Evolutionary conservation across 2,797 vertebrate genomes (phyloP), one percentile per base, ranked within the genome.

Genomic region (Chelon labrosus): DNA sequence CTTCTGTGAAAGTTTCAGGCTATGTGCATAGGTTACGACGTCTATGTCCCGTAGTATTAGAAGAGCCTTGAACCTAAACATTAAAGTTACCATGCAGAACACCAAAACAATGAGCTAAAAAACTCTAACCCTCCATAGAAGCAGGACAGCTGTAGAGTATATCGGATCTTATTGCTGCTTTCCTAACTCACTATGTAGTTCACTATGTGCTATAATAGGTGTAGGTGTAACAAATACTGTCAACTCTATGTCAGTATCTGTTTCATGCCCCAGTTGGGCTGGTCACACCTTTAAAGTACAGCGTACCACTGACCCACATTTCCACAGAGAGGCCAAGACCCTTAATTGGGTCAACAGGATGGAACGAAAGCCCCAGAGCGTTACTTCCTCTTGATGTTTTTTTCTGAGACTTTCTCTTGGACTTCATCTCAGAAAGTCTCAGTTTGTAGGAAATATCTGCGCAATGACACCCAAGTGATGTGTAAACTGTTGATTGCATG

Each of bases 281-380:
- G 41, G 22, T 62, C 0, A 0, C 52, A 71, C 12, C 2, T 82
- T 82, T 55, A 20, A 14, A 31, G 4, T 39, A 20, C 14, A 22
- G 3, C 37, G 38, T 12, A 19, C 49, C 1, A 4, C 41, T 85
- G 72, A 81, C 82, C 83, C 66, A 83, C 65, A 85, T 89, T 75
- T 20, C 41, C 54, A 63, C 35, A 19, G n/a, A 1, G 19, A 65
- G 39, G 52, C 31, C 2, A 11, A 73, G 46, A 54, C 11, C 60
- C 54, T 46, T 70, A 75, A 79, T 76, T 52, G 68, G 79, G 68
- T 84, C 72, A 73, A 25, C 39, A 47, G 16, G 35, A 49, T 42
- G 37, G 42, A 41, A 59, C 47, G 19, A 13, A 51, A 47, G 37
- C 38, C 17, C 35, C 14, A 51, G 55, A 22, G 19, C 50, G 68